Evolutionary conservation across 2,888 invertebrate genomes (phyloP).

Genomic region (Stenurella melanura): DNA sequence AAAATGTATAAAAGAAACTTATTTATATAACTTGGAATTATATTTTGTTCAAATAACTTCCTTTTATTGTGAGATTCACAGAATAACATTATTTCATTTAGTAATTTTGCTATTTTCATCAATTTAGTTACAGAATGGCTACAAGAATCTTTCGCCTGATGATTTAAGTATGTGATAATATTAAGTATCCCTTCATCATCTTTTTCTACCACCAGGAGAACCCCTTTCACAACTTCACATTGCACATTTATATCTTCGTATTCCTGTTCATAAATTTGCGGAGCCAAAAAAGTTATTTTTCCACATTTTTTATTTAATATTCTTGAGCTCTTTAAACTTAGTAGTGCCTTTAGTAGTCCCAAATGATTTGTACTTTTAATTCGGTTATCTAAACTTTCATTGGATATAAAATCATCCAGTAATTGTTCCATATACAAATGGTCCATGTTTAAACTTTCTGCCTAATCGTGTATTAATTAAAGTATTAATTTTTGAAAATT

Average conservation of each 20-base stretch:
- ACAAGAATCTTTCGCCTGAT: conserved; percentile 4
- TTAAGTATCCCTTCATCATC: not conserved
- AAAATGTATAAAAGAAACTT: conserved; percentile 36
- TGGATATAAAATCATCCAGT: conserved; percentile 23
- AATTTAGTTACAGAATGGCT: not conserved
- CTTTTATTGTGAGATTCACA: conserved; percentile 30
- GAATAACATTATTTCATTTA: conserved; percentile 36
- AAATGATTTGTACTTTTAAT: conserved; percentile 39
- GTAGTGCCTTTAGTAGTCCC: conserved; percentile 31
- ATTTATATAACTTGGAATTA: conserved; percentile 31
- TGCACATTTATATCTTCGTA: conserved; percentile 39
- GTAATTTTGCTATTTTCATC: conserved; percentile 30
- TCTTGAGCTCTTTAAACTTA: conserved; percentile 32
- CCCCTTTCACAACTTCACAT: conserved; percentile 42
- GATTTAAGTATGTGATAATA: conserved; percentile 31
- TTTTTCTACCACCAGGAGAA: conserved; percentile 38
- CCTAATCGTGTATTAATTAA: not conserved
- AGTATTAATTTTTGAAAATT: too few species aligned
- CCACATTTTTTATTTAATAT: conserved; percentile 11
- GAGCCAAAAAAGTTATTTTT: conserved; percentile 30
- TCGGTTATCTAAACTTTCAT: conserved; percentile 35
- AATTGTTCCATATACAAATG: not conserved
- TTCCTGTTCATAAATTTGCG: conserved; percentile 39
- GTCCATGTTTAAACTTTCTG: conserved; percentile 3
- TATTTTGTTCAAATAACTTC: conserved; percentile 27